phyloP scores from a whole-genome alignment of 2,888 invertebrate species.

The Ditula angustiorana region DNA sequence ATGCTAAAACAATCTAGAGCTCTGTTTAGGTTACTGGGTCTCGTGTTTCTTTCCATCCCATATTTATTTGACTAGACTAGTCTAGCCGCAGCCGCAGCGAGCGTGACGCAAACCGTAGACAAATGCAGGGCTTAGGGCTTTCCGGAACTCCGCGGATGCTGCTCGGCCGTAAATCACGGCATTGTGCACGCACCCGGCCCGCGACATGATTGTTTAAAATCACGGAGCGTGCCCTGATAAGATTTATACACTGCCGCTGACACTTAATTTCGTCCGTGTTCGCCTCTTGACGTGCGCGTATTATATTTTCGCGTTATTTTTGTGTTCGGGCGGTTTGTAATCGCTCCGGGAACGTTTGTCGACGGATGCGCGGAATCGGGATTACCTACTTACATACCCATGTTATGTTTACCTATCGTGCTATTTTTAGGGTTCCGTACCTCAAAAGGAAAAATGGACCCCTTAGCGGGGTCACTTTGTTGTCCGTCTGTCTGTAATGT shows the following conservation, averaged over 20 bases:
- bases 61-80: too few relatives aligned
- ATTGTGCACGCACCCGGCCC: conserved; percentile 31
- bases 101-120: too few relatives aligned
- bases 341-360: not conserved
- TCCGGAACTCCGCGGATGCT: not conserved
- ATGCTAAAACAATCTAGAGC: too few relatives aligned
- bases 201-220: conserved; percentile 75
- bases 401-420: too few relatives aligned
- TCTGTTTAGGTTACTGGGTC: too few relatives aligned
- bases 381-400: too few relatives aligned
- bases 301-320: conserved; percentile 43
- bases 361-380: not conserved
- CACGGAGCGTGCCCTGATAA: conserved; percentile 73
- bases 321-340: conserved; percentile 32
- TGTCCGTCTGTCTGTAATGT: too few relatives aligned
- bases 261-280: conserved; percentile 76
- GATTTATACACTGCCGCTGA: conserved; percentile 77
- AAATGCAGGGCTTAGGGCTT: not conserved
- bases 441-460: too few relatives aligned
- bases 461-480: too few relatives aligned
- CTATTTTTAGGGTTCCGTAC: too few relatives aligned
- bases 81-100: too few relatives aligned
- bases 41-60: too few relatives aligned
- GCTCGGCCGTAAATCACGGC: conserved; percentile 25
- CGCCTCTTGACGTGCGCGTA: conserved; percentile 61